phyloP scores from a whole-genome alignment of 2,888 invertebrate genomes.

The Odiellus spinosus region DNA sequence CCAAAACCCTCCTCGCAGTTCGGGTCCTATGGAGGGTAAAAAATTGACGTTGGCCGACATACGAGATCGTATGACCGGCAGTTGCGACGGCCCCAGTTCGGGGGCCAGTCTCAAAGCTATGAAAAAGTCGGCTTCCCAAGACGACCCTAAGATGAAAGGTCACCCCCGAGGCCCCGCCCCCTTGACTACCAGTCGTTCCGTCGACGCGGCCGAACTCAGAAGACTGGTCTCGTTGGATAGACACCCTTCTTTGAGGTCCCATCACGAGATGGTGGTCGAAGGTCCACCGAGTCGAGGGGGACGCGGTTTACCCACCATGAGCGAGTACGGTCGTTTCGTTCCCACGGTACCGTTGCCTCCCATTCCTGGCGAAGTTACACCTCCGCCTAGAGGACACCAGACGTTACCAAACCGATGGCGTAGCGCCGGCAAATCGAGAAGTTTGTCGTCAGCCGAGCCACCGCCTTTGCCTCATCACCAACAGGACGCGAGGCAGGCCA shows the following conservation, averaged over 20 bases:
- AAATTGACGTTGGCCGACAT: constrained; percentile 13
- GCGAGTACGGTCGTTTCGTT: background rate
- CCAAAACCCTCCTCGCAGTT: constrained; percentile 3
- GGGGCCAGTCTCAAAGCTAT: background rate
- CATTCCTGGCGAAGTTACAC: constrained; percentile 3
- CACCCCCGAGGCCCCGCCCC: constrained; percentile 7
- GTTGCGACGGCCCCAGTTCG: background rate
- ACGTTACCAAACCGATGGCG: constrained; percentile 11
- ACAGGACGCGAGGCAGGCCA: no score
- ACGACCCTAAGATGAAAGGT: constrained; percentile 1
- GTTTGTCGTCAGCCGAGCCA: background rate
- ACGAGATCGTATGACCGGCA: constrained; percentile 2
- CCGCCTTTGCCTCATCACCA: no score
- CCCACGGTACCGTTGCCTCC: background rate
- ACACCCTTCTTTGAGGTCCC: background rate
- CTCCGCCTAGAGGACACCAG: background rate
- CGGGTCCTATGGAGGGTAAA: constrained; percentile 8
- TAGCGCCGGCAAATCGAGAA: constrained; percentile 7
- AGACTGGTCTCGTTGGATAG: background rate
- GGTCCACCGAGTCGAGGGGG: background rate
- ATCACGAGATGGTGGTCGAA: no score
- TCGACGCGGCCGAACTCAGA: constrained; percentile 12
- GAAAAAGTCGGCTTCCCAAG: constrained; percentile 3
- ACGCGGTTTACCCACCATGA: no score
- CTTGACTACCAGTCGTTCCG: constrained; percentile 9